Conservation (phyloP, 1,140 invertebrate species). For the Drosophila sp. region DNA sequence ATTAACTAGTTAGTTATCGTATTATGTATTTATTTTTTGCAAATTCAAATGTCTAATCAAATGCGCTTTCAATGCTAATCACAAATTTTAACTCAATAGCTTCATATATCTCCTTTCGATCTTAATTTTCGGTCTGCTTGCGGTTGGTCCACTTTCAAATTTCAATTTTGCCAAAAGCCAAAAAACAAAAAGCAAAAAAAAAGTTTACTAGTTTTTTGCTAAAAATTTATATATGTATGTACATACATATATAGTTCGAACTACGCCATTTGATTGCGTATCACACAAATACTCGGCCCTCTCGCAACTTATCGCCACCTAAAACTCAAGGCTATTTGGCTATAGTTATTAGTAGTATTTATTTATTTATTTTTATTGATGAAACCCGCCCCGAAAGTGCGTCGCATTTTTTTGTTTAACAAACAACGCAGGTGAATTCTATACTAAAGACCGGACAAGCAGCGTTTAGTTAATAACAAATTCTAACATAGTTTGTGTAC, state of each 20-base stretch:
- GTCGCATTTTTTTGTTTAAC: slow-evolving; percentile 59
- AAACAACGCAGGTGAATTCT: slow-evolving; percentile 35
- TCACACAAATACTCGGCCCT: slow-evolving; percentile 5
- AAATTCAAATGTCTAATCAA: background rate
- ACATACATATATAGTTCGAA: background rate
- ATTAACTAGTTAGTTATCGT: background rate
- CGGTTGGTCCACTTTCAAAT: background rate
- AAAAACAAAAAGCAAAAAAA: background rate
- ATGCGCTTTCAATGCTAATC: background rate
- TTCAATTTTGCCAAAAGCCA: background rate
- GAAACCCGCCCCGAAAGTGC: slow-evolving; percentile 53
- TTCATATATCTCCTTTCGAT: background rate
- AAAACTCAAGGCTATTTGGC: slow-evolving; percentile 59
- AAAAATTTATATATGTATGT: background rate
- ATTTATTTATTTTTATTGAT: slow-evolving; percentile 31
- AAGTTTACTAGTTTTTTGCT: background rate
- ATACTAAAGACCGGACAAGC: background rate
- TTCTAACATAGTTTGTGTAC: no score
- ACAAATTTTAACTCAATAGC: background rate
- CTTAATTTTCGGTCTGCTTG: background rate
- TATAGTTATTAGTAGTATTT: slow-evolving; percentile 48
- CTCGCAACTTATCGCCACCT: slow-evolving; percentile 59
- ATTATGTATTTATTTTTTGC: no score
- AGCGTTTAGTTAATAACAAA: background rate
- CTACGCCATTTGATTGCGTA: slow-evolving; percentile 19